Base-by-base conservation (phyloP, 2,113 vertebrate genomes). In the Leucopternis melanops region DNA sequence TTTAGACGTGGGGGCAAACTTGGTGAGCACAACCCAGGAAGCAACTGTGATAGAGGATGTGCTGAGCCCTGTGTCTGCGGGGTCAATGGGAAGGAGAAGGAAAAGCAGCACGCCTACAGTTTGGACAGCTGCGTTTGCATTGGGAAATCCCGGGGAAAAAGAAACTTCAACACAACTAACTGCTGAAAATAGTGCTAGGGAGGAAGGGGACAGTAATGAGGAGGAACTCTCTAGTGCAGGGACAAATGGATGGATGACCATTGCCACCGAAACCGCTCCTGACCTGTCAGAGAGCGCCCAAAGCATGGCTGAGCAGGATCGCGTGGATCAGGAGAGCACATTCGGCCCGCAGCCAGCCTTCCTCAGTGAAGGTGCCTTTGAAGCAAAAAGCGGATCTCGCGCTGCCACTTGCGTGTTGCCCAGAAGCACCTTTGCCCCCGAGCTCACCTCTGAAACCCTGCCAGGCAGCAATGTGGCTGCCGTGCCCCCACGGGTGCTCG, bases 321-420 rank as follows among this genome's bases (percentile, higher is more conserved):
- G 0, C 1, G 0, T 5, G 8, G 72, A 13, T 3, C 50, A 11
- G 81, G 59, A 44, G 44, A 38, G 45, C 4, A 0, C 9, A 1
- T 79, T 65, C 2, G 2, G 61, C 69, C 61, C 42, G 0, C 42
- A 3, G 2, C 40, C 65, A 1, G 34, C 90, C 80, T 70, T 84
- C 52, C 67, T 77, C 20, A 2, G 26, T 2, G 72, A 96, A 16
- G 49, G 45, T 7, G 0, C 63, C 70, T 77, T 81, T 0, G 77
- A 94, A 5, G 65, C 23, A 0, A 44, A 36, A 34, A 40, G 58
- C 6, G 17, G 52, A 0, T 10, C 93, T 52, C 34, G 0, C 0
- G 3, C 55, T 0, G 7, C 84, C 0, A 0, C 62, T 6, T 13
- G 40, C 0, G 8, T 73, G 14, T 8, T 93, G 9, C 80, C 93